These are phyloP conservation scores for Varanus komodoensis DNA, from an alignment of 2,113 vertebrate genomes.

Conservation along the genomic window DNA sequence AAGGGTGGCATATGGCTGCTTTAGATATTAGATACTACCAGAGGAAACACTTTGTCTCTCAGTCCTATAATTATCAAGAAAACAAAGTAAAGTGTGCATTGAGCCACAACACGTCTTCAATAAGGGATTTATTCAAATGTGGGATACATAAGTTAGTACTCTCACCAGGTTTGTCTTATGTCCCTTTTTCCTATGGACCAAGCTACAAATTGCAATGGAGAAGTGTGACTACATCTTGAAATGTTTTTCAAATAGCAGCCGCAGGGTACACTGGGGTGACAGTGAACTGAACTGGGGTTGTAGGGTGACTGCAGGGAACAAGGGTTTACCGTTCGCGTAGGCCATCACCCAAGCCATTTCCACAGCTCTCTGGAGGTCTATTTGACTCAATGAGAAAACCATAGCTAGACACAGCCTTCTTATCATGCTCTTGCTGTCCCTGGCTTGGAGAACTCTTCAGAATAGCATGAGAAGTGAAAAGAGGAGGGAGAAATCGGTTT, in stretches of 20 bases:
- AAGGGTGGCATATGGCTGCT: slow-evolving; percentile 32
- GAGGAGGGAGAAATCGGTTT: no score
- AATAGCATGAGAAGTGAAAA: no score
- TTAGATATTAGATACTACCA: slow-evolving; percentile 20
- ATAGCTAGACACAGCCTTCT: not conserved
- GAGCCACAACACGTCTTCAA: not conserved
- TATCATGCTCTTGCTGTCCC: not conserved
- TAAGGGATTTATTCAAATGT: not conserved
- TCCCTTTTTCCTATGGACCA: not conserved
- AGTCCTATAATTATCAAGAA: slow-evolving; percentile 1
- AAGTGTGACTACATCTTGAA: not conserved
- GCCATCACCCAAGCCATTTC: not conserved
- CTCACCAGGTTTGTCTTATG: not conserved
- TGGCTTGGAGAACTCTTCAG: no score
- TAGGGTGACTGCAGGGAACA: not conserved
- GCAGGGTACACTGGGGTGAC: not conserved
- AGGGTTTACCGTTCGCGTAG: not conserved
- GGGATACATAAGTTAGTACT: not conserved
- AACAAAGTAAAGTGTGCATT: slow-evolving; percentile 21
- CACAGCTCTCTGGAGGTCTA: not conserved
- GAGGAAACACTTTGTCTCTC: not conserved
- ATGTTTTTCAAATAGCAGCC: not conserved
- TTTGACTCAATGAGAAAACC: not conserved
- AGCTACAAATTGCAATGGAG: not conserved
- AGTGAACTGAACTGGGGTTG: not conserved